Conservation (phyloP, 2,797 vertebrate species). For the Lycodopsis pacificus region DNA sequence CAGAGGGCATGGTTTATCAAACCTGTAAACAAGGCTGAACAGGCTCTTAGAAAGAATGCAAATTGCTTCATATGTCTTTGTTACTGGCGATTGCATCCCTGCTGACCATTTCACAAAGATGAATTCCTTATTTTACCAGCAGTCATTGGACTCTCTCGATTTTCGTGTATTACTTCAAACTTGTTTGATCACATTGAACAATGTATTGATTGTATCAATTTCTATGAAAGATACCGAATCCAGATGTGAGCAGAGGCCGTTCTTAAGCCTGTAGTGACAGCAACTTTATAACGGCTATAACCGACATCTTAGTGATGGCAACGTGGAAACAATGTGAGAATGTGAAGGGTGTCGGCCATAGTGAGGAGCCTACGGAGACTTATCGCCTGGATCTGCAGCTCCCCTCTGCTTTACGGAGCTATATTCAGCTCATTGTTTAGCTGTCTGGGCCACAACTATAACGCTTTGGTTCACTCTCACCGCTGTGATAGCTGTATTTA, state of each 20-base stretch:
- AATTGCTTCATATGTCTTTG: conserved; percentile 1
- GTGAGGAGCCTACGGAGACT: background rate
- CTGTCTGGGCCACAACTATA: too few species aligned
- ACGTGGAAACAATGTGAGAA: background rate
- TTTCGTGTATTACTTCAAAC: background rate
- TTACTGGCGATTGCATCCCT: background rate
- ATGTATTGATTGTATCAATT: conserved; percentile 3
- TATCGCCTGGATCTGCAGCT: background rate
- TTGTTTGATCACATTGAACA: background rate
- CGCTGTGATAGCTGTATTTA: too few species aligned
- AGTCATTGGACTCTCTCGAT: background rate
- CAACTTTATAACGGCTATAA: background rate
- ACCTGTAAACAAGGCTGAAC: conserved; percentile 36
- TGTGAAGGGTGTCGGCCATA: background rate
- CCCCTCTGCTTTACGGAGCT: too few species aligned
- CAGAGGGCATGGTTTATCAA: conserved; percentile 21
- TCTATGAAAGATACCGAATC: background rate
- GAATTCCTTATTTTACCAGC: background rate
- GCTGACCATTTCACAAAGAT: background rate
- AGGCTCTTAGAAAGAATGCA: background rate
- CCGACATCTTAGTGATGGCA: background rate
- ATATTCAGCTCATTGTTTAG: too few species aligned
- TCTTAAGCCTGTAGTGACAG: background rate
- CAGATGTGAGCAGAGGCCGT: background rate
- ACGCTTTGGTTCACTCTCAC: too few species aligned